Percentiles rank a stretch among this genome's conserved stretches.
These are phyloP conservation scores for Syngnathoides biaculeatus DNA, from an alignment of 2,113 vertebrate species.

Conservation along the genomic window DNA sequence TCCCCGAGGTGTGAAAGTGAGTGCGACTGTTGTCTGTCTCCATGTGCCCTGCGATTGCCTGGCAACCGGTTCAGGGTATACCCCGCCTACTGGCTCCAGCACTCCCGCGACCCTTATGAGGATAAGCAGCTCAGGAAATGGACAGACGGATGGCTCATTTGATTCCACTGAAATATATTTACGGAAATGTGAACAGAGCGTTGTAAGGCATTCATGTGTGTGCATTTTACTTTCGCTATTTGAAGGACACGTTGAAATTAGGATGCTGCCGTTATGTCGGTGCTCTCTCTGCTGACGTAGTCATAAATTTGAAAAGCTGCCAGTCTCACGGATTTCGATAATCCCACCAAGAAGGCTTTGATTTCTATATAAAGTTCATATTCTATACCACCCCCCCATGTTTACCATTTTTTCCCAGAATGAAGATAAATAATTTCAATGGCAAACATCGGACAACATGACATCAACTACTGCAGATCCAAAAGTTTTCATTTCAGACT, in stretches of 20 bases:
- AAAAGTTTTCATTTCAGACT: conserved; percentile 31
- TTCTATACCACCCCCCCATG: conserved; percentile 23
- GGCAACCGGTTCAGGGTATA: too few species aligned
- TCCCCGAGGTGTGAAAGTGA: too few species aligned
- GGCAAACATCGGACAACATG: conserved; percentile 40
- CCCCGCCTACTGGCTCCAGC: too few species aligned
- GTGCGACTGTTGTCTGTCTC: too few species aligned
- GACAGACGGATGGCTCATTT: too few species aligned
- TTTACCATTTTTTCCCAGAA: conserved; percentile 20
- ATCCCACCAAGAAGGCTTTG: background rate
- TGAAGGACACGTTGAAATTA: conserved; percentile 24
- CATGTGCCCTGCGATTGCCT: too few species aligned
- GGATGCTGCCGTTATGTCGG: conserved; percentile 46
- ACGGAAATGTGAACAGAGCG: conserved; percentile 34
- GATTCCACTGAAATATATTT: conserved; percentile 40
- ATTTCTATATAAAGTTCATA: conserved; percentile 21
- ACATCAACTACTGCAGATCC: conserved; percentile 48
- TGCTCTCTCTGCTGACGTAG: conserved; percentile 6
- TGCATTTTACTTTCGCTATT: conserved; percentile 13
- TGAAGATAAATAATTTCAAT: conserved; percentile 26
- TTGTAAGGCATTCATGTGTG: conserved; percentile 61
- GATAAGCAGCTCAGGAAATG: too few species aligned
- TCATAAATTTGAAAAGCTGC: background rate
- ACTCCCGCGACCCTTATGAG: too few species aligned
- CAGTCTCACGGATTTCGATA: background rate